These are phyloP conservation scores for Ochropleura plecta DNA, from an alignment of 2,888 invertebrate species.

Conservation along the genomic window DNA sequence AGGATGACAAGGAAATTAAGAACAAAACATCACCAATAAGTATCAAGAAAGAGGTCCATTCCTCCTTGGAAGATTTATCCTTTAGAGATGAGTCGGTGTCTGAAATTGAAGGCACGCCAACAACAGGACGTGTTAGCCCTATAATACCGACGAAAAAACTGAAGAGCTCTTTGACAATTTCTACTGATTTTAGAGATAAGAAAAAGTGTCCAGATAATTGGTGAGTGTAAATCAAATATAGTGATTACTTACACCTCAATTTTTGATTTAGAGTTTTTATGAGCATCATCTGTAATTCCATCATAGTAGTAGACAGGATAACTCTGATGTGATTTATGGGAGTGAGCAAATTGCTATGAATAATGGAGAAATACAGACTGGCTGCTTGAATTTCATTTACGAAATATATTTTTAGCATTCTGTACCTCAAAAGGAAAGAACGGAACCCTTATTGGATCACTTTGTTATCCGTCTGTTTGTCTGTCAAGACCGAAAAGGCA, in stretches of 20 bases:
- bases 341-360: neutral
- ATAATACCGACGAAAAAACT: slow-evolving; percentile 80
- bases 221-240: slow-evolving; percentile 67
- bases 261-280: neutral
- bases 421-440: too few species aligned
- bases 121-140: slow-evolving; percentile 82
- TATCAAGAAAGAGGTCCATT: slow-evolving; percentile 53
- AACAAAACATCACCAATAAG: slow-evolving; percentile 36
- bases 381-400: neutral
- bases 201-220: slow-evolving; percentile 82
- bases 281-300: neutral
- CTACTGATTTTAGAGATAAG: slow-evolving; percentile 78
- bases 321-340: neutral
- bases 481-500: too few species aligned
- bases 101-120: slow-evolving; percentile 84
- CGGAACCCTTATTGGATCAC: too few species aligned
- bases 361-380: neutral
- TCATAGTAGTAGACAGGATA: neutral
- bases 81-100: slow-evolving; percentile 77
- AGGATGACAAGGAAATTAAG: slow-evolving; percentile 28
- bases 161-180: slow-evolving; percentile 56
- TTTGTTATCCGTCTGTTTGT: too few species aligned
- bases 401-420: neutral
- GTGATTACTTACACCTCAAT: neutral
- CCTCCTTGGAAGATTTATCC: slow-evolving; percentile 66